These are phyloP conservation scores for Amiota minor DNA, from an alignment of 2,888 invertebrate species.

Conservation along the genomic window DNA sequence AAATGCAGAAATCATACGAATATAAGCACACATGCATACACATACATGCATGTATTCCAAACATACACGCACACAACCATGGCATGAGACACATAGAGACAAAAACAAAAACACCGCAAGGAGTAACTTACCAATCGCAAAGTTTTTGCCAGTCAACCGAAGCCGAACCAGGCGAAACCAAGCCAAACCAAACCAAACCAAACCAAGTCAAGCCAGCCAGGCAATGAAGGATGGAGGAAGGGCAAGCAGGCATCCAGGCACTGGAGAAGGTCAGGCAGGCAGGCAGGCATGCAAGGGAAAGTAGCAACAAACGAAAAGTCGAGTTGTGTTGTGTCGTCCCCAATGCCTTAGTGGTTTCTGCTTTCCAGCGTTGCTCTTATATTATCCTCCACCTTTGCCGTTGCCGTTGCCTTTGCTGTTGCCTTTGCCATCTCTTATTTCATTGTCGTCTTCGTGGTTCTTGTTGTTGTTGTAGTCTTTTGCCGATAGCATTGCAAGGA, in stretches of 20 bases:
- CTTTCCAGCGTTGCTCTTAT: constrained; percentile 18
- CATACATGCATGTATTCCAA: not conserved
- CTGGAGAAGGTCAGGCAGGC: constrained; percentile 1
- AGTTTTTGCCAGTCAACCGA: constrained; percentile 40
- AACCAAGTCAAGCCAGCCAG: constrained; percentile 8
- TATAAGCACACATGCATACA: constrained; percentile 37
- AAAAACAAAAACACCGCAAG: constrained; percentile 36
- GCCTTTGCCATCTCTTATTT: not conserved
- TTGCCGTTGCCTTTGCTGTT: constrained; percentile 46
- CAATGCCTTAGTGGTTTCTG: constrained; percentile 15
- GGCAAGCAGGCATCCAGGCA: constrained; percentile 9
- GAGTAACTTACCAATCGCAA: constrained; percentile 49
- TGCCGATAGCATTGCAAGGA: constrained; percentile 62
- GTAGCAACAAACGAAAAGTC: constrained; percentile 23
- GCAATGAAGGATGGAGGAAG: no score
- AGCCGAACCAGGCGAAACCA: constrained; percentile 6
- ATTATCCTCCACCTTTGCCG: constrained; percentile 37
- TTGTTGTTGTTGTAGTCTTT: constrained; percentile 46
- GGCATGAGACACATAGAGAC: constrained; percentile 32
- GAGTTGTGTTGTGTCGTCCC: not conserved
- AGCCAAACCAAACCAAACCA: constrained; percentile 5
- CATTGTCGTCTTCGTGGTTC: constrained; percentile 55
- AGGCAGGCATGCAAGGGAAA: not conserved
- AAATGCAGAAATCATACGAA: constrained; percentile 54
- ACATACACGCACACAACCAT: not conserved